Evolutionary conservation across 1,140 invertebrate genomes (phyloP).

Genomic region (Mylabris phalerata): DNA sequence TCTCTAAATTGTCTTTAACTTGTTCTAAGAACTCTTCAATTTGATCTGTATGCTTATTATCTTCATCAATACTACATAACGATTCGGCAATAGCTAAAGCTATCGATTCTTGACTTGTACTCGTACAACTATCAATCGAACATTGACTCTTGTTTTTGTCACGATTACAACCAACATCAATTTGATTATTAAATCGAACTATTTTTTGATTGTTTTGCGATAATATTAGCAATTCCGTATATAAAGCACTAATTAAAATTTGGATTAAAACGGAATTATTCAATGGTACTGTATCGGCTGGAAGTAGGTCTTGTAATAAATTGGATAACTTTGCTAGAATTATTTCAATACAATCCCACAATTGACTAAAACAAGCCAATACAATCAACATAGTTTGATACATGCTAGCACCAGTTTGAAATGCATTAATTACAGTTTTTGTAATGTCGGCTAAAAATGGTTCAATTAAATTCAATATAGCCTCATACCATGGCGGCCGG

Average conservation of each 20-base stretch:
- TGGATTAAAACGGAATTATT: conserved; percentile 62
- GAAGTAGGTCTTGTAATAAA: conserved; percentile 56
- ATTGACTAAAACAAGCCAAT: conserved; percentile 58
- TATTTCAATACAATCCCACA: conserved; percentile 56
- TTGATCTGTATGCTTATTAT: conserved; percentile 64
- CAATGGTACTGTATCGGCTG: conserved; percentile 56
- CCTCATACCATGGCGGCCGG: conserved; percentile 64
- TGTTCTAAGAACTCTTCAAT: conserved; percentile 54
- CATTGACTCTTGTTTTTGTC: conserved; percentile 6
- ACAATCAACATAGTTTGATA: conserved; percentile 68
- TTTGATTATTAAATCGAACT: neutral
- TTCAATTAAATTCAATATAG: conserved; percentile 54
- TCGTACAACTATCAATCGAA: conserved; percentile 3
- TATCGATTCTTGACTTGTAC: conserved; percentile 43
- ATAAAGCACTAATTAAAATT: conserved; percentile 52
- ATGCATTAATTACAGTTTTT: conserved; percentile 55
- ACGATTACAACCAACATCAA: neutral
- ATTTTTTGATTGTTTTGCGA: conserved; percentile 39
- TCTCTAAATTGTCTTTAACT: conserved; percentile 43
- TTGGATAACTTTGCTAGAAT: conserved; percentile 48
- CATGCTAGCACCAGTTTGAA: conserved; percentile 64
- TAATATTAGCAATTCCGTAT: conserved; percentile 48
- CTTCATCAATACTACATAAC: conserved; percentile 68
- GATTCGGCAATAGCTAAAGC: conserved; percentile 60
- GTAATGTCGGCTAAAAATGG: conserved; percentile 55